Evolutionary conservation across 2,888 invertebrate genomes (phyloP), one percentile per base, ranked within the genome.

Genomic region (Xylocampa areola): DNA sequence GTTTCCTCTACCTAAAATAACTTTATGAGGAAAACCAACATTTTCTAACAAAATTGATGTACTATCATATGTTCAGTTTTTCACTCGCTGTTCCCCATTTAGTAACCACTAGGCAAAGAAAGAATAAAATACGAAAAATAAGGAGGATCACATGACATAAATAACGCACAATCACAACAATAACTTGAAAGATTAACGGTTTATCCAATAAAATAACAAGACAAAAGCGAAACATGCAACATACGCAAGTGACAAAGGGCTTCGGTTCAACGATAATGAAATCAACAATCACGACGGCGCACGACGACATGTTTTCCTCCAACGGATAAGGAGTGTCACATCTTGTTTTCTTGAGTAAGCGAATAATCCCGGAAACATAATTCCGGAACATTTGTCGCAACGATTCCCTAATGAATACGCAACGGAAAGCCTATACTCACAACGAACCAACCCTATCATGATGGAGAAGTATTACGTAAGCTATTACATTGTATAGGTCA

Each of bases 391-490:
- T 88, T 88, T 85, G 81, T 84, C 82, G 81, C 81, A 71, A 82
- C 81, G 83, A 81, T 82, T 84, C 83, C 78, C 84, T 87, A 87
- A 88, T 88, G 88, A 88, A 88, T 88, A 87, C 84, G 84, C 84
- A 83, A 81, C 73, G 77, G 76, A 68, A 69, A 66, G 76, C 74
- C 79, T 71, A 76, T 80, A 72, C 60, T 68, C 67, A 69, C 70
- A 75, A 68, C 62, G 81, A 78, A 73, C 74, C 85, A 87, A 89
- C 86, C 88, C 88, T 86, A 90, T 90, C 89, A 85, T 88, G 91
- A 89, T 90, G 86, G 87, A 85, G 86, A 83, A 82, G 85, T 87
- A 90, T 91, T 89, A 88, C 82, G 79, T 77, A 81, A 81, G 79
- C 76, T 77, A 77, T 80, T 79, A 81, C 81, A 77, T 63, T 55